Conservation (phyloP, 2,113 vertebrate species). For the Vidua chalybeata region DNA sequence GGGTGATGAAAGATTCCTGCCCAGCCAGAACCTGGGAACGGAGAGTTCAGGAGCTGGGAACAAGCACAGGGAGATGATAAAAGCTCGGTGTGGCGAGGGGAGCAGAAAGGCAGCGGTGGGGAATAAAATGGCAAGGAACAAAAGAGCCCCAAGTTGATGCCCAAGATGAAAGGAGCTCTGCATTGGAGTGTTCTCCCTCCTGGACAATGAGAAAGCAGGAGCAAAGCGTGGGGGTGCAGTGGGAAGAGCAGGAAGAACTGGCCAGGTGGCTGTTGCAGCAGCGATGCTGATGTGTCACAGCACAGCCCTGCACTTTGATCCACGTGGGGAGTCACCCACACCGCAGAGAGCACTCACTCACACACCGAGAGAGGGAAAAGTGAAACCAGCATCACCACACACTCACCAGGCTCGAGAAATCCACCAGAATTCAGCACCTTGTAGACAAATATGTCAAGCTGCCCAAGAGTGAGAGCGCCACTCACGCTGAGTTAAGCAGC, state of each 20-base stretch:
- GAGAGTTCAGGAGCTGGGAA: neutral
- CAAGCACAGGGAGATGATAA: neutral
- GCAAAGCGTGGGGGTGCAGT: neutral
- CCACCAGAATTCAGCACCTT: neutral
- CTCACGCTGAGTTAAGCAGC: neutral
- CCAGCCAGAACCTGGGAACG: neutral
- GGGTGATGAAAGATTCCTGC: neutral
- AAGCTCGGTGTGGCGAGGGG: neutral
- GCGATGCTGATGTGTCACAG: neutral
- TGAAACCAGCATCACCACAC: fast-evolving
- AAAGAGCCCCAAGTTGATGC: fast-evolving
- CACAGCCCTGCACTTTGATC: neutral
- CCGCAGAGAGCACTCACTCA: fast-evolving
- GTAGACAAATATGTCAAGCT: neutral
- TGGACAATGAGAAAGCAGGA: neutral
- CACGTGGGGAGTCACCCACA: neutral
- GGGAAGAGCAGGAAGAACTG: conserved; percentile 37
- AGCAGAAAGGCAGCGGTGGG: neutral
- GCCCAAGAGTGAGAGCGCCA: neutral
- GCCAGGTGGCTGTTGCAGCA: neutral
- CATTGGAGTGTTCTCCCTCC: neutral
- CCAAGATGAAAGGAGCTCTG: neutral
- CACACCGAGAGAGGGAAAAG: neutral
- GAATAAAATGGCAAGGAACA: neutral
- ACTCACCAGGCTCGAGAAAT: neutral